Evolutionary conservation across 2,113 vertebrate species (phyloP).

Genomic region (Candoia aspera): DNA sequence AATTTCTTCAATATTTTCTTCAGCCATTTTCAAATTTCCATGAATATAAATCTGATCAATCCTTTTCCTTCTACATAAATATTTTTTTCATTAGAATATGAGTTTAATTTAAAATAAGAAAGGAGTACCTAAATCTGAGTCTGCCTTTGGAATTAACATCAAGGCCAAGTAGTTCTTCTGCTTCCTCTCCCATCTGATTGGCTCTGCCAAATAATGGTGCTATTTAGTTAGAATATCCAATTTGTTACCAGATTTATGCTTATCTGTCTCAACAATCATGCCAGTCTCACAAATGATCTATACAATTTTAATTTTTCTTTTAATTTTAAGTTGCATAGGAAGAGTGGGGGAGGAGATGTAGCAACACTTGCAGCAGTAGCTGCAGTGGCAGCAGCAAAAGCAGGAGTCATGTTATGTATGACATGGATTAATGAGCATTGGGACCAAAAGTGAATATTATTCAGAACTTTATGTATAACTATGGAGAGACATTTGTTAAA

Average conservation of each 20-base stretch:
- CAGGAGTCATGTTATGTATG: neutral
- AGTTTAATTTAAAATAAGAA: neutral
- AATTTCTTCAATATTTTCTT: neutral
- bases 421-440: neutral
- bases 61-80: neutral
- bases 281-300: neutral
- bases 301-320: neutral
- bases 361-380: neutral
- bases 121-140: neutral
- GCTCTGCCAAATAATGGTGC: neutral
- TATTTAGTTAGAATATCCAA: neutral
- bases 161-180: neutral
- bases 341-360: neutral
- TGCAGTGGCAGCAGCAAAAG: neutral
- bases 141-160: neutral
- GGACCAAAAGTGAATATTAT: neutral
- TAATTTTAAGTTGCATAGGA: neutral
- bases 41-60: neutral
- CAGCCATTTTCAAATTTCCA: neutral
- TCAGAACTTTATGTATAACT: neutral
- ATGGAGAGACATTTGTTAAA: neutral
- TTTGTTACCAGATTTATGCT: neutral
- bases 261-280: neutral
- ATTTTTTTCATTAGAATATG: neutral
- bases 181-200: neutral